These are phyloP conservation scores for Platysternon megacephalum DNA, from an alignment of 2,113 vertebrate species.

Conservation along the genomic window DNA sequence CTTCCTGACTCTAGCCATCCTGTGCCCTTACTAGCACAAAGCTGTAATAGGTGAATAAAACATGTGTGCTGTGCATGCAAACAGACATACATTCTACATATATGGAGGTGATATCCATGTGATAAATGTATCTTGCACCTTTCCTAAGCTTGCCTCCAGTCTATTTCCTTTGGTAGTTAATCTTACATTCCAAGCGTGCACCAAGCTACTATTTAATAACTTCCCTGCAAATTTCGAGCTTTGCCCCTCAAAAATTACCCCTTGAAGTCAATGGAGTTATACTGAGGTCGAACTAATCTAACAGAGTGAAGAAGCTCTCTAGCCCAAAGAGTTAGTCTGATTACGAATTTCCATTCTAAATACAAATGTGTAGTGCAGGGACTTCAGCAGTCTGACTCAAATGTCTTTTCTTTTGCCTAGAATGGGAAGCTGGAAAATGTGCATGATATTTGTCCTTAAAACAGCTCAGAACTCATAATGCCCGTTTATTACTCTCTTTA, in stretches of 20 bases:
- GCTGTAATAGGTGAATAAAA: neutral
- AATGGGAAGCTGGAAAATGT: neutral
- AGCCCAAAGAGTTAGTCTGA: neutral
- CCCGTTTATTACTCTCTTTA: constrained; percentile 46
- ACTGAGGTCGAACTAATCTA: neutral
- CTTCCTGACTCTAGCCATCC: neutral
- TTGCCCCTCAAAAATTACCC: neutral
- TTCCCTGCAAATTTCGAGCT: neutral
- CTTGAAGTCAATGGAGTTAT: neutral
- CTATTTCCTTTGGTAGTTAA: neutral
- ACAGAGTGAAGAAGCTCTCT: neutral
- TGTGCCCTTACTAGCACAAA: neutral
- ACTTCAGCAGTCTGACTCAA: neutral
- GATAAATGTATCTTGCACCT: neutral
- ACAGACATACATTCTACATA: neutral
- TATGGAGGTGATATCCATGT: neutral
- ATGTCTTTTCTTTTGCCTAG: neutral
- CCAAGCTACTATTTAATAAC: neutral
- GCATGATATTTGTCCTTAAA: constrained; percentile 23
- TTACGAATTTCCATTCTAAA: neutral
- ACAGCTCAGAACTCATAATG: constrained; percentile 17
- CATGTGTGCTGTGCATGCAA: neutral
- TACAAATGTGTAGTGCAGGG: rapidly evolving
- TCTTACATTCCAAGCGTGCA: neutral
- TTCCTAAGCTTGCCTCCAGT: neutral